Evolutionary conservation across 2,113 vertebrate species (phyloP), one percentile per base, ranked within the genome.

Genomic region (Varanus komodoensis): DNA sequence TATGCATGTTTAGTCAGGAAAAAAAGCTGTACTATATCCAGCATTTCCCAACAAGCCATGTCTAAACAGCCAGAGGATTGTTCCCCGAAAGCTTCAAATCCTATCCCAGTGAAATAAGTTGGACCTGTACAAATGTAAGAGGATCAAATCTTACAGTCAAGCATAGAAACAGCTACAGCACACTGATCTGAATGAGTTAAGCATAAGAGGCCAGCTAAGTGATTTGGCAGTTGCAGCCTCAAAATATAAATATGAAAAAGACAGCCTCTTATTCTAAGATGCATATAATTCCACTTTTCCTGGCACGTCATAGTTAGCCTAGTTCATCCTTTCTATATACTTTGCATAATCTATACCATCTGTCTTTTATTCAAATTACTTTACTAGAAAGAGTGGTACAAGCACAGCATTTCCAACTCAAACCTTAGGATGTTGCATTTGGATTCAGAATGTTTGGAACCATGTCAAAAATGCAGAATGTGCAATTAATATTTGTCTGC

Each of bases 351-450:
- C 44, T 71, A n/a, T 27, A 71, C 64, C 44, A 81, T 34, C 29
- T 54, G 77, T 69, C 64, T 80, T 77, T 80, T n/a, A 80, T 80
- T 68, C 50, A 64, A 69, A 50, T 88, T 67, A 34, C 25, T 68
- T 88, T 80, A 82, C 67, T 32, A 82, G 67, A 89, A 89, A 82
- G 14, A 54, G 57, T 57, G 57, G 74, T 71, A 82, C n/a, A 89
- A 44, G 52, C 23, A 23, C 17, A 61, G 14, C 50, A 38, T 73
- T 57, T 17, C 61, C 29, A 14, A 50, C 61, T 50, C 61, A 75
- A 44, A 38, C 34, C 69, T 12, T 38, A n/a, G 79, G 69, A 48
- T 83, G 23, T 8, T 44, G 52, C 25, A 23, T 48, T 57, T 82
- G 68, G 17, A 82, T 73, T 54, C 68, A 61, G 19, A 82, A 83